Conservation (phyloP, 2,113 vertebrate genomes). For the Scomber japonicus region DNA sequence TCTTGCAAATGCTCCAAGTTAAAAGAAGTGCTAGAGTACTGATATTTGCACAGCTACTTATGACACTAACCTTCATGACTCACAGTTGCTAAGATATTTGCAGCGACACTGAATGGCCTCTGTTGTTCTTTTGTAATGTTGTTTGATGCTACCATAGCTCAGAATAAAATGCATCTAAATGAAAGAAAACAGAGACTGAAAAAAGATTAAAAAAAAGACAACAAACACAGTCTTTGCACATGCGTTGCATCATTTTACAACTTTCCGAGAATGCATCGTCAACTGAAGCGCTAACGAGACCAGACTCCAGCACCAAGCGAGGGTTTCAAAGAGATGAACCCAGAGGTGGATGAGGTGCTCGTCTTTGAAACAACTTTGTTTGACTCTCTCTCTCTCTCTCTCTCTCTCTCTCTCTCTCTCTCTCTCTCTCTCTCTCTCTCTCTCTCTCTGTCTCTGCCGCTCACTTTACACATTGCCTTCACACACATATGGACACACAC, state of each 20-base stretch:
- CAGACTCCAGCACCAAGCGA: slow-evolving; percentile 10
- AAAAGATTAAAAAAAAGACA: background rate
- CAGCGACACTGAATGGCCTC: background rate
- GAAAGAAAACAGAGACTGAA: background rate
- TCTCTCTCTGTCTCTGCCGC: background rate
- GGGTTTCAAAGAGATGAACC: slow-evolving; percentile 31
- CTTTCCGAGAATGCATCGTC: slow-evolving; percentile 5
- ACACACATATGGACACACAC: slow-evolving; percentile 26
- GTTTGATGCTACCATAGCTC: background rate
- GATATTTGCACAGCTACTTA: too few relatives aligned
- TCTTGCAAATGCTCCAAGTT: too few relatives aligned
- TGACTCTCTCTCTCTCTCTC: background rate
- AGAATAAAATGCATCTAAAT: background rate
- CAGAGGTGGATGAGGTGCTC: slow-evolving; percentile 11
- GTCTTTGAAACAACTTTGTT: slow-evolving; percentile 34
- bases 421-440: background rate
- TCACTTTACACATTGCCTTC: background rate
- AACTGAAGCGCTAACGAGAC: slow-evolving; percentile 32
- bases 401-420: background rate
- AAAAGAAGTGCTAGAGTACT: too few relatives aligned
- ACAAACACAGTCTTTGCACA: background rate
- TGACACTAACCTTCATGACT: background rate
- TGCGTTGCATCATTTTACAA: slow-evolving; percentile 25
- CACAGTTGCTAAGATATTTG: background rate
- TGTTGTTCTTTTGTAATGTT: background rate